Percentiles rank a stretch among this genome's conserved stretches.
phyloP scores from a whole-genome alignment of 2,888 invertebrate genomes.

The Andrena flavipes region DNA sequence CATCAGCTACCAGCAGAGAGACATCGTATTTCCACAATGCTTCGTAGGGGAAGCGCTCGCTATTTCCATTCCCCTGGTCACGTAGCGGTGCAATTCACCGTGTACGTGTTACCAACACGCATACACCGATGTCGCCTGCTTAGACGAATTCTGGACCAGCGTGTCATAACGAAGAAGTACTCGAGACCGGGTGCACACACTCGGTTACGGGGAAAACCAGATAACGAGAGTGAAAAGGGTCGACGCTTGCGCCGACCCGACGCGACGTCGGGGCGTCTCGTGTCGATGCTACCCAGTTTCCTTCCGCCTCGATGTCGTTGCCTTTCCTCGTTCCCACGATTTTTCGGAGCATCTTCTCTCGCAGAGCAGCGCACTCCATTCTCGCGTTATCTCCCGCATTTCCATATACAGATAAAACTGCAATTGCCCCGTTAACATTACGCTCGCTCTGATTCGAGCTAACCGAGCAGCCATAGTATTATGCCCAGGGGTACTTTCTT shows the following conservation, averaged over 20 bases:
- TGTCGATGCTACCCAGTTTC: conserved; percentile 33
- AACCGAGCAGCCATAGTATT: background rate
- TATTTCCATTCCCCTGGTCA: background rate
- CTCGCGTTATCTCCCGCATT: background rate
- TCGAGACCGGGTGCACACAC: conserved; percentile 32
- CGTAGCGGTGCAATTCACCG: background rate
- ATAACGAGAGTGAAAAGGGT: conserved; percentile 66
- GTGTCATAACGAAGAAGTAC: conserved; percentile 58
- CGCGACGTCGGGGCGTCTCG: conserved; percentile 16
- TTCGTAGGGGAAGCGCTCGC: background rate
- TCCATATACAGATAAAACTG: conserved; percentile 1
- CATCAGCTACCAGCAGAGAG: background rate
- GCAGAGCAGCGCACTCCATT: background rate
- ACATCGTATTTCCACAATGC: background rate
- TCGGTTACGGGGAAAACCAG: conserved; percentile 64
- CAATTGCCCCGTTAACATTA: conserved; percentile 11
- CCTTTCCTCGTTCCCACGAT: conserved; percentile 1
- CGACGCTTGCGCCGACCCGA: conserved; percentile 58
- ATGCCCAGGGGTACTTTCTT: background rate
- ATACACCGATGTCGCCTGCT: conserved; percentile 4
- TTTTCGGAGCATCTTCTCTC: conserved; percentile 4
- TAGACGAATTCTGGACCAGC: conserved; percentile 50
- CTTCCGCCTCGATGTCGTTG: conserved; percentile 19
- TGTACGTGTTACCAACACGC: background rate
- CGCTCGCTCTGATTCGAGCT: background rate